A percentile compares a stretch with the other conserved stretches of the same genome.
Conservation (phyloP, 2,888 invertebrate genomes). For the Parascotia fuliginaria region DNA sequence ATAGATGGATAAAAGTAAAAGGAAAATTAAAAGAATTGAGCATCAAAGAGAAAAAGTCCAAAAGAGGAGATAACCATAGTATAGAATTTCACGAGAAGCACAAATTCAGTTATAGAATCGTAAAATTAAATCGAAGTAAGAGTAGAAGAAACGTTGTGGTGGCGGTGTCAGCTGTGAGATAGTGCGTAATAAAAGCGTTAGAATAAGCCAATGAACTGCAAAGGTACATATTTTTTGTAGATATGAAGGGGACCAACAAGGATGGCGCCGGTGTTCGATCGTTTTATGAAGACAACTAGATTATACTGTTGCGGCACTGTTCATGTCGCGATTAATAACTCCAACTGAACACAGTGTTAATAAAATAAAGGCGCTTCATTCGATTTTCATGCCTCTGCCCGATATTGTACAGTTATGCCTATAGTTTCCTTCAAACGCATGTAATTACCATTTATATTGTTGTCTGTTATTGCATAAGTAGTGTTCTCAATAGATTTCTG, state of each 20-base stretch:
- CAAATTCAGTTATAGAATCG: slow-evolving; percentile 75
- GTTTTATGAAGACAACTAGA: slow-evolving; percentile 40
- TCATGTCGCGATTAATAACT: slow-evolving; percentile 39
- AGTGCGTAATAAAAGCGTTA: slow-evolving; percentile 43
- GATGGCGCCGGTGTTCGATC: slow-evolving; percentile 50
- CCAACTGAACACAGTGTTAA: slow-evolving; percentile 21
- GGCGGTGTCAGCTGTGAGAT: slow-evolving; percentile 80
- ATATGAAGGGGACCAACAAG: slow-evolving; percentile 72
- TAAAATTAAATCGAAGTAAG: slow-evolving; percentile 75
- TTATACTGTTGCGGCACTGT: slow-evolving; percentile 35
- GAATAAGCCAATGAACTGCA: slow-evolving; percentile 32
- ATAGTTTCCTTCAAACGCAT: slow-evolving; percentile 27
- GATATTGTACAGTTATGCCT: slow-evolving; percentile 29
- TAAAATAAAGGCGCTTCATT: slow-evolving; percentile 34
- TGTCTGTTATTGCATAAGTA: slow-evolving; percentile 39
- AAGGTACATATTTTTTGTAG: slow-evolving; percentile 61
- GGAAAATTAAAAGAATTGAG: slow-evolving; percentile 54
- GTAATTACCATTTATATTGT: slow-evolving; percentile 34
- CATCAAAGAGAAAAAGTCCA: slow-evolving; percentile 24
- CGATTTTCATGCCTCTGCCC: slow-evolving; percentile 22
- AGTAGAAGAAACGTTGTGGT: slow-evolving; percentile 77
- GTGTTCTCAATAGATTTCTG: slow-evolving; percentile 36
- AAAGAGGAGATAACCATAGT: slow-evolving; percentile 45
- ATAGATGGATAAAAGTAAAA: slow-evolving; percentile 79
- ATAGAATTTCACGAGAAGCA: slow-evolving; percentile 67